Base-by-base conservation (phyloP, 2,888 invertebrate species). In the Endotricha flammealis region DNA sequence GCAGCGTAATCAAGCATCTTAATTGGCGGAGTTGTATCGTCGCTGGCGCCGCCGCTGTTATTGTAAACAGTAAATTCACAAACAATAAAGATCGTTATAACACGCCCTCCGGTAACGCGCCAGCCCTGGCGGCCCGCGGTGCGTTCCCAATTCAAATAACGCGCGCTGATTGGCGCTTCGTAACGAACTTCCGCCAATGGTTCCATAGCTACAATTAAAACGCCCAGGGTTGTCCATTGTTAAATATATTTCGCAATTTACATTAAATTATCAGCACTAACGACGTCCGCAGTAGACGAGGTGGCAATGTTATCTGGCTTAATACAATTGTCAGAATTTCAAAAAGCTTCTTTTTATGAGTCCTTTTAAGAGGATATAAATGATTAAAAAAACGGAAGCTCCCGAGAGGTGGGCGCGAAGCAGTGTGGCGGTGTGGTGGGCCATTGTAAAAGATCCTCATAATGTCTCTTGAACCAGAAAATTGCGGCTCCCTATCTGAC, bases 1-100 rank as follows among this genome's bases (percentile, higher is more conserved):
- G 39, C 45, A 45, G 46, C 40, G 44, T 52, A 49, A 59, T 64
- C 59, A 57, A 50, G 48, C 41, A 40, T 44, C 46, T 60, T 66
- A 66, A 69, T 68, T 64, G 60, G 46, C 30, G 53, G 50, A 57
- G 46, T 56, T 52, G 52, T 48, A 38, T 44, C 41, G 50, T 49
- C 45, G 36, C 44, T 29, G 41, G 50, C 44, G 30, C 31, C 36
- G 36, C 47, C 44, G 41, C 42, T 47, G 24, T 34, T 47, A 63
- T 59, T 58, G 60, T 68, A 66, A 66, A 62, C 56, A 56, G 41
- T 62, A 63, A 65, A 68, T 62, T 58, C 56, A 46, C 62, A 64
- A 55, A 78, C 71, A 76, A 73, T 74, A 64, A 63, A 64, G 69
- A 51, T 79, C 76, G 68, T 79, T 80, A 79, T 64, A 68, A 65